Base-by-base conservation (phyloP, 2,888 invertebrate species). In the Pristionchus mayeri region DNA sequence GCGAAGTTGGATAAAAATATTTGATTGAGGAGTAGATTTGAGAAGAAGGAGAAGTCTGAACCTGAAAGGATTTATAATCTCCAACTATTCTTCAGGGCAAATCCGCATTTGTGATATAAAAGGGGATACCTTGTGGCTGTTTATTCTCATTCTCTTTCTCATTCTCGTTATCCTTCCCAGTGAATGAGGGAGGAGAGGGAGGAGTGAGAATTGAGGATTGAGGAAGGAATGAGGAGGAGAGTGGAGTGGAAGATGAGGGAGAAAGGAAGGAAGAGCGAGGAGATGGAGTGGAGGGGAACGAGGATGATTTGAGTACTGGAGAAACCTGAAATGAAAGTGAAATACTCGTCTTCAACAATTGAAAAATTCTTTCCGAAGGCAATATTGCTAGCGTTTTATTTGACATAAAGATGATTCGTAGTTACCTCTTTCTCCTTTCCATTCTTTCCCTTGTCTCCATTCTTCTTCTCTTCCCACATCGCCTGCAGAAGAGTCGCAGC, bases 381-480 rank as follows among this genome's bases (percentile, higher is more conserved):
- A 44, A 44, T 44, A 44, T 44, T 44, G 13, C 44, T 9, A 44
- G 44, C 44, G 7, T 9, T 44, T 44, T 9, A 44, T 44, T 44
- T 44, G 44, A 44, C 7, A 44, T 44, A 44, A 44, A 6, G 13
- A 44, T 44, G 13, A n/a, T n/a, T 44, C 44, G 13, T 44, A 44
- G 13, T 44, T 44, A 44, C 44, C 54, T 54, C 54, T 54, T n/a
- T 54, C 54, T 21, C 71, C 71, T 40, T 7, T 44, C 44, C 71
- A n/a, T 75, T 75, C 24, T 75, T 24, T 50, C 50, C 48, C 34
- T 75, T 48, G 0, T 27, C 24, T 78, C 30, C 30, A 21, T 34
- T 52, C 78, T 78, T 24, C 30, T 76, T 50, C 30, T 78, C 78
- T n/a, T 13, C 40, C 30, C n/a, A 50, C 78, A 78, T 18, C n/a